Evolutionary conservation across 2,797 vertebrate genomes (phyloP).

Genomic region (Neoniphon sammara): DNA sequence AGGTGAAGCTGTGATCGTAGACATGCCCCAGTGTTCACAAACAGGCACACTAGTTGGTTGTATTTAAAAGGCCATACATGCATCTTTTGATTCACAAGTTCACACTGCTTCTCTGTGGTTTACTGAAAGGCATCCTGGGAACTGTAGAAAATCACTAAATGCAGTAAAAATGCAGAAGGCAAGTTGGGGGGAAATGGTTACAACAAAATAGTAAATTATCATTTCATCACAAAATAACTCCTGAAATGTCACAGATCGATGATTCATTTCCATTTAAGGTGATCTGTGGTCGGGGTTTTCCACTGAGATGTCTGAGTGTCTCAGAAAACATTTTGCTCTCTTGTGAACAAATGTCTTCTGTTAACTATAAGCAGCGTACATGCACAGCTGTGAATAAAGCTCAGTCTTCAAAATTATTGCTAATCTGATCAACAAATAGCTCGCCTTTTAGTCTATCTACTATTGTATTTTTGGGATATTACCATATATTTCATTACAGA

Average conservation of each 20-base stretch:
- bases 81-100: neutral
- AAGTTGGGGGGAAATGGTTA: too few species aligned
- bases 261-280: too few species aligned
- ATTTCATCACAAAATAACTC: neutral
- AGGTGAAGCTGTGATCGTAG: too few species aligned
- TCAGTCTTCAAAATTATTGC: constrained; percentile 18
- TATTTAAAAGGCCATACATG: neutral
- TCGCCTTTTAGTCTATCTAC: constrained; percentile 35
- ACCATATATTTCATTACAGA: constrained; percentile 62
- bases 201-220: neutral
- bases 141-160: neutral
- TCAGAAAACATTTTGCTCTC: neutral
- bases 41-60: too few species aligned
- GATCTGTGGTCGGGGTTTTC: too few species aligned
- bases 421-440: constrained; percentile 26
- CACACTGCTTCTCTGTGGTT: neutral
- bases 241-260: too few species aligned
- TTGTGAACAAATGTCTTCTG: neutral
- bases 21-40: too few species aligned
- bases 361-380: neutral
- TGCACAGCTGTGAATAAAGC: constrained; percentile 6
- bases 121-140: neutral
- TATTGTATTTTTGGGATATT: constrained; percentile 42
- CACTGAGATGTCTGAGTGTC: too few species aligned
- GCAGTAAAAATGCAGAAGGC: neutral